Evolutionary conservation across 2,113 vertebrate genomes (phyloP), one percentile per base, ranked within the genome.

Genomic region (Bos indicus): DNA sequence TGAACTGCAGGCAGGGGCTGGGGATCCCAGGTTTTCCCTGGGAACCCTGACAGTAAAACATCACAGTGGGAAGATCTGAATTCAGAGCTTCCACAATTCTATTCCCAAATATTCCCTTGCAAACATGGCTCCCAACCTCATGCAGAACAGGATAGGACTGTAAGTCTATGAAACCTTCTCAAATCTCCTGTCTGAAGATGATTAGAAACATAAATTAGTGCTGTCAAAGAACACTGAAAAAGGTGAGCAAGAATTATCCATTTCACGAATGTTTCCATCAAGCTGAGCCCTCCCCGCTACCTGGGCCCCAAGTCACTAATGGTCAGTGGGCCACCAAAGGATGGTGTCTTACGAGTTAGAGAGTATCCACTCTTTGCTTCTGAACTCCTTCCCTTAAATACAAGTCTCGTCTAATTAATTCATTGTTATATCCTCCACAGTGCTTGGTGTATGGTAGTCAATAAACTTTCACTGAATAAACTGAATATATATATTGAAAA

Each of bases 121-220:
- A 74, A 90, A 96, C 52, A 51, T 26, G 11, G 62, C 74, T 96
- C 64, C 93, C 95, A 77, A 87, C 19, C 21, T 91, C 92, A 62
- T 78, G 57, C 2, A 36, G 57, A 78, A 74, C 1, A 43, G 2
- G n/a, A 86, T 57, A 77, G 36, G 56, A 97, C n/a, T 52, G 10
- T 81, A 51, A 96, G 17, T 62, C 40, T 40, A 17, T 25, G 48
- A 28, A 87, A 30, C 77, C 48, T 96, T 83, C 96, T 91, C 89
- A 93, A 56, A 60, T 83, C 36, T 94, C 51, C 48, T 83, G 30
- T 90, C 43, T 80, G 67, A 87, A 93, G 48, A 97, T 82, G 59
- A 98, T 54, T 88, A 78, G 89, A 97, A 92, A 96, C 93, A 97
- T 95, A 97, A 92, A 85, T 96, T 48, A 48, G 46, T 54, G 74